Evolutionary conservation across 2,113 vertebrate genomes (phyloP).

Genomic region (Hypomesus transpacificus): DNA sequence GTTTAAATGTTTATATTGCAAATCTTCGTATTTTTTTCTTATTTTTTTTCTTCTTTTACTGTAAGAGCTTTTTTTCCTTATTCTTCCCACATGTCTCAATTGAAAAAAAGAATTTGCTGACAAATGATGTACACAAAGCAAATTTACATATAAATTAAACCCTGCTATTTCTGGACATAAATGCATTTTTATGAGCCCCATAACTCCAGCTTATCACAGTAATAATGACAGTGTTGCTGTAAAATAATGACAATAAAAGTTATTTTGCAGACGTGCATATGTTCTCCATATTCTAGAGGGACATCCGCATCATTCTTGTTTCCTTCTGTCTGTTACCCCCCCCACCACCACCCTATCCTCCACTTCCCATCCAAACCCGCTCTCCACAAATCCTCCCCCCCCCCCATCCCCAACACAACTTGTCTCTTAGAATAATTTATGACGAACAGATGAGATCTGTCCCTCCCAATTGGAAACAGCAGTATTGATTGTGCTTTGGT

Average conservation of each 20-base stretch:
- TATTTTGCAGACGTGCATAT: conserved; percentile 36
- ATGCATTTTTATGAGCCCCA: conserved; percentile 49
- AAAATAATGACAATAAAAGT: conserved; percentile 47
- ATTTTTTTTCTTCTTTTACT: not conserved
- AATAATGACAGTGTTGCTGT: conserved; percentile 55
- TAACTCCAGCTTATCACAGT: conserved; percentile 63
- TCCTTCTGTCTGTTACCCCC: not conserved
- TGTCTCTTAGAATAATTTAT: conserved; percentile 3
- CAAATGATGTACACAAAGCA: conserved; percentile 57
- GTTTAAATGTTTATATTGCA: conserved; percentile 25
- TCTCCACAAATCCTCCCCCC: not conserved
- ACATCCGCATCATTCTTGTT: conserved; percentile 28
- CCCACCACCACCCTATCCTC: no score
- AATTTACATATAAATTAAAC: conserved; percentile 72
- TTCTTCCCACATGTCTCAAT: conserved; percentile 52
- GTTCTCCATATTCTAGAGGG: conserved; percentile 16
- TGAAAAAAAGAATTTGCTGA: conserved; percentile 56
- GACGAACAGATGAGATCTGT: conserved; percentile 15
- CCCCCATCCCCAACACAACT: not conserved
- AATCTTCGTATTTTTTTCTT: not conserved
- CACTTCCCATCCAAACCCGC: no score
- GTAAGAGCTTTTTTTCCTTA: not conserved
- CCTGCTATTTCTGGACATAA: conserved; percentile 34
- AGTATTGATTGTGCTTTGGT: conserved; percentile 39
- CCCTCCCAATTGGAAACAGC: conserved; percentile 15